Evolutionary conservation across 2,797 vertebrate genomes (phyloP).

Genomic region (Leptatherina wallacei): DNA sequence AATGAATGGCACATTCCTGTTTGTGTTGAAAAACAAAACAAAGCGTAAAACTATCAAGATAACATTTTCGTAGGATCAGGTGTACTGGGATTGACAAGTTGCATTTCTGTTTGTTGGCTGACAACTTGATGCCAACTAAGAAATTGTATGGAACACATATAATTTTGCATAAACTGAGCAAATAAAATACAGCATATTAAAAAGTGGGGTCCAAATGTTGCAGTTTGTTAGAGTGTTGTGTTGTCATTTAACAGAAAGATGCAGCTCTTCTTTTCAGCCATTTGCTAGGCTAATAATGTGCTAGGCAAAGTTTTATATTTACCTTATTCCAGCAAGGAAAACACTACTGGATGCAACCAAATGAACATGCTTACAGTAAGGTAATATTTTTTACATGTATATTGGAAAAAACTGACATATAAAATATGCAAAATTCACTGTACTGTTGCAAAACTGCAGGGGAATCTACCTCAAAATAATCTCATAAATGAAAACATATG

Average conservation of each 20-base stretch:
- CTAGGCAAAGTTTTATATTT: conserved; percentile 4
- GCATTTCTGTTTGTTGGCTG: background rate
- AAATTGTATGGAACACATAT: background rate
- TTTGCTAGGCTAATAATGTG: conserved; percentile 7
- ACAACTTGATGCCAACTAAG: background rate
- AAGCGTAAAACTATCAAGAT: background rate
- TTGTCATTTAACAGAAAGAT: background rate
- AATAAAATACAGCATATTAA: background rate
- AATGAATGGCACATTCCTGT: background rate
- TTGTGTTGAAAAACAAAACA: background rate
- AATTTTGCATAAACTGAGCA: background rate
- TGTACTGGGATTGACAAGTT: background rate
- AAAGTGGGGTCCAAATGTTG: background rate
- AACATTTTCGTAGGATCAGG: background rate
- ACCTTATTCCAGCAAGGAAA: background rate
- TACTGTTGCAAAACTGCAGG: conserved; percentile 21
- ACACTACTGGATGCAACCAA: background rate
- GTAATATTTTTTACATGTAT: background rate
- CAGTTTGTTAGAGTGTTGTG: background rate
- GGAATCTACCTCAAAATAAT: conserved; percentile 44
- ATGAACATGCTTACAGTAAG: background rate
- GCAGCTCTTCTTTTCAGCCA: background rate
- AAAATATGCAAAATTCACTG: conserved; percentile 6
- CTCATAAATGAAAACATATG: conserved; percentile 75
- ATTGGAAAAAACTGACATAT: background rate